Evolutionary conservation across 2,888 invertebrate genomes (phyloP).

Genomic region (Lasioglossum marginatum): DNA sequence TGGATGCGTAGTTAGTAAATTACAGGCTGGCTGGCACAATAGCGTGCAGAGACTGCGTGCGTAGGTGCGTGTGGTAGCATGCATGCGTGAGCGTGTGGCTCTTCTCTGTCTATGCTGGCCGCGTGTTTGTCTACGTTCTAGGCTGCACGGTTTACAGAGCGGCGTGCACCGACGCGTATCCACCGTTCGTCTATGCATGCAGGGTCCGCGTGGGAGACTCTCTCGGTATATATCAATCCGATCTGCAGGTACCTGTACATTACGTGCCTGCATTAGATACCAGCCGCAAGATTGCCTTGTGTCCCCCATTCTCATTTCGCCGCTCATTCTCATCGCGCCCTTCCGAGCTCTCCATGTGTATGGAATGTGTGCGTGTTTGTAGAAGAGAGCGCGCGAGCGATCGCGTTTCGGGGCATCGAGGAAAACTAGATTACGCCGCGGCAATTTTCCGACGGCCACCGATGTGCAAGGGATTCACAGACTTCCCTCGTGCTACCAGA

Average conservation of each 20-base stretch:
- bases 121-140: constrained; percentile 29
- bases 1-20: constrained; percentile 80
- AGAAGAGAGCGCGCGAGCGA: not conserved
- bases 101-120: constrained; percentile 21
- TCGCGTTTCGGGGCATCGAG: not conserved
- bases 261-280: constrained; percentile 61
- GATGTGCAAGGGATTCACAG: not conserved
- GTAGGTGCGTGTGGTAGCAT: not conserved
- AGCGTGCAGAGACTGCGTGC: constrained; percentile 55
- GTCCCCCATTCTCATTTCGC: constrained; percentile 41
- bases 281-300: constrained; percentile 50
- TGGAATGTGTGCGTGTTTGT: not conserved
- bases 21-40: constrained; percentile 76
- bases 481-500: not conserved
- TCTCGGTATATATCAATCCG: constrained; percentile 61
- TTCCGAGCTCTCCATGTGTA: constrained; percentile 16
- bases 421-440: not conserved
- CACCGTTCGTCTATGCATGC: constrained; percentile 67
- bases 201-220: constrained; percentile 67
- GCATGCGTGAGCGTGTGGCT: not conserved
- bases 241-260: constrained; percentile 58
- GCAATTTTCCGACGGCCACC: not conserved
- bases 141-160: constrained; percentile 62
- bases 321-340: constrained; percentile 31
- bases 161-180: constrained; percentile 73